Conservation (phyloP, 2,888 invertebrate genomes). For the Campoplex nolae region DNA sequence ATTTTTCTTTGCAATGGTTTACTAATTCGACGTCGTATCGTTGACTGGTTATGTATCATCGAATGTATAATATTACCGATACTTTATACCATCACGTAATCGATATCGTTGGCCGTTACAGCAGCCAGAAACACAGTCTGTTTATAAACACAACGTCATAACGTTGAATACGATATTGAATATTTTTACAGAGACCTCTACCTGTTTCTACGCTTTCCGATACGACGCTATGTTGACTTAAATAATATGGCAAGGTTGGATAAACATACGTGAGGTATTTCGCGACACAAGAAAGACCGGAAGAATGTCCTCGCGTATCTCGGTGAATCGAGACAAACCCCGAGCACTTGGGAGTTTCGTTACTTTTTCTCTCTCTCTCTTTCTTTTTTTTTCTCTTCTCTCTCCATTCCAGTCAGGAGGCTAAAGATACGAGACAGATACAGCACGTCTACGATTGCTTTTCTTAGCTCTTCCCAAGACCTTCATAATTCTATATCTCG, state of each 20-base stretch:
- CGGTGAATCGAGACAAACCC: conserved; percentile 22
- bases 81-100: conserved; percentile 38
- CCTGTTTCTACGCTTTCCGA: conserved; percentile 27
- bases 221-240: conserved; percentile 70
- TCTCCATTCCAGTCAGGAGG: conserved; percentile 54
- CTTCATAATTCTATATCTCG: conserved; percentile 59
- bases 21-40: not conserved
- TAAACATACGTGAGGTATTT: conserved; percentile 58
- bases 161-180: conserved; percentile 47
- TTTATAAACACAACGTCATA: conserved; percentile 19
- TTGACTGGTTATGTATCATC: conserved; percentile 6
- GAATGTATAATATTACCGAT: conserved; percentile 44
- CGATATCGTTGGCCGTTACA: conserved; percentile 33
- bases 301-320: conserved; percentile 15
- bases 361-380: not conserved
- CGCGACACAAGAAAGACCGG: conserved; percentile 26
- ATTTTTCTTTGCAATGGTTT: not conserved
- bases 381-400: conserved; percentile 1
- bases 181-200: conserved; percentile 24
- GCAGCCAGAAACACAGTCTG: conserved; percentile 10
- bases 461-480: conserved; percentile 70
- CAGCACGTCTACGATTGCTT: conserved; percentile 82
- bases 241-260: conserved; percentile 63
- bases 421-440: conserved; percentile 78
- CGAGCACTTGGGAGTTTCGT: conserved; percentile 2